Conservation (phyloP, 2,888 invertebrate genomes). For the Metallyticus violacea region DNA sequence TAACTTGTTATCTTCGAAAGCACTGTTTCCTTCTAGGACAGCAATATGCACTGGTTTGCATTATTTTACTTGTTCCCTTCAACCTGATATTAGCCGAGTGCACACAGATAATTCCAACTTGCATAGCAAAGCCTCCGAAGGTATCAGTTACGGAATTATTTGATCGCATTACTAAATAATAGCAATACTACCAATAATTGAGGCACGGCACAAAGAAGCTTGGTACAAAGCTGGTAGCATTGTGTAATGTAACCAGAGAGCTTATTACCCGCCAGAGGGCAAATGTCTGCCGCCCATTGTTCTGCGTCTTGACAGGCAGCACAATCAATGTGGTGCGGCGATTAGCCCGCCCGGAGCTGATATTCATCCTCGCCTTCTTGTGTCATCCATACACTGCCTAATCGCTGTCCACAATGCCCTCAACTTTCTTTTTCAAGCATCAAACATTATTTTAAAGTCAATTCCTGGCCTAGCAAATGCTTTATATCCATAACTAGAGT, state of each 20-base stretch:
- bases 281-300: slow-evolving; percentile 1
- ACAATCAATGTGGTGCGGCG: background rate
- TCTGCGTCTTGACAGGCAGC: background rate
- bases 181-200: background rate
- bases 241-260: background rate
- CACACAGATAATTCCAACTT: too few relatives aligned
- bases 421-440: too few relatives aligned
- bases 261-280: slow-evolving; percentile 7
- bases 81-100: background rate
- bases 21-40: too few relatives aligned
- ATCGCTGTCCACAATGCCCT: background rate
- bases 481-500: too few relatives aligned
- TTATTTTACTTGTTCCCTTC: background rate
- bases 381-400: background rate
- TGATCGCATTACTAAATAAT: background rate
- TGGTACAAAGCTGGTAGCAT: background rate
- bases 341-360: background rate
- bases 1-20: too few relatives aligned
- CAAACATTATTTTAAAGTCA: too few relatives aligned
- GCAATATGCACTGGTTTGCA: background rate
- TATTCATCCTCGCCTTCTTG: background rate
- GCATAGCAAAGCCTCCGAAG: background rate
- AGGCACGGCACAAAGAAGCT: background rate
- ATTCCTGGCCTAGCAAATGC: too few relatives aligned
- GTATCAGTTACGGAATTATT: background rate